Evolutionary conservation across 1,140 invertebrate genomes (phyloP), one percentile per base, ranked within the genome.

Genomic region (Philotrypesis tridentata): DNA sequence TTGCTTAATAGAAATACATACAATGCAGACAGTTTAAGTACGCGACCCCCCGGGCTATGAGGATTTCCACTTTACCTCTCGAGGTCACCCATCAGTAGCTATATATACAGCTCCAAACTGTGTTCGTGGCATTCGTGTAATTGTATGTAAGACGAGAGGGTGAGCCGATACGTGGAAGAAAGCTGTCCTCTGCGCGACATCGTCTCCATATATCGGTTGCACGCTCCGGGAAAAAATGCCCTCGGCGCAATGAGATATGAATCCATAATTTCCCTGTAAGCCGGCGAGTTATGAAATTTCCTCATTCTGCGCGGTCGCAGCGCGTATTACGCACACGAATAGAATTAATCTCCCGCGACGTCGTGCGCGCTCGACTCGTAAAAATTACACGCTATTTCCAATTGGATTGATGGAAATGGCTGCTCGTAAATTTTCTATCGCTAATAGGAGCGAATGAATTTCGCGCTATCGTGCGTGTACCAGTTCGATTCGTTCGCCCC

Each of bases 1-100:
- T 55, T 55, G 86, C 77, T 84, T 90, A 88, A 91, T 91, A 89
- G 89, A 90, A 78, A 90, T 90, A 90, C 87, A 84, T n/a, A 61
- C 80, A 77, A 67, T 61, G 17, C 55, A 21, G 17, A 33, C 37
- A 31, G 37, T 27, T 80, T 73, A 63, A 80, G 55, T 65, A 7
- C 29, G 60, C 37, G 31, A 27, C 68, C 48, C 43, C 67, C 11
- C 2, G 71, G 67, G 27, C 71, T 31, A 11, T 55, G 55, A 74
- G 70, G 55, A 74, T 74, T 74, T 80, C 27, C 60, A 80, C 60
- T 74, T 74, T 74, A 31, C n/a, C 25, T 27, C 25, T 27, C n/a
- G 7, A 14, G 14, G 1, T 11, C 31, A 17, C 48, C 48, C 17
- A 55, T 55, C 17, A 55, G 21, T 17, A n/a, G n/a, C n/a, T n/a